Percentiles rank a stretch among this genome's conserved stretches.
Conservation (phyloP, 2,888 invertebrate genomes). For the Rhorus exstirpatorius region DNA sequence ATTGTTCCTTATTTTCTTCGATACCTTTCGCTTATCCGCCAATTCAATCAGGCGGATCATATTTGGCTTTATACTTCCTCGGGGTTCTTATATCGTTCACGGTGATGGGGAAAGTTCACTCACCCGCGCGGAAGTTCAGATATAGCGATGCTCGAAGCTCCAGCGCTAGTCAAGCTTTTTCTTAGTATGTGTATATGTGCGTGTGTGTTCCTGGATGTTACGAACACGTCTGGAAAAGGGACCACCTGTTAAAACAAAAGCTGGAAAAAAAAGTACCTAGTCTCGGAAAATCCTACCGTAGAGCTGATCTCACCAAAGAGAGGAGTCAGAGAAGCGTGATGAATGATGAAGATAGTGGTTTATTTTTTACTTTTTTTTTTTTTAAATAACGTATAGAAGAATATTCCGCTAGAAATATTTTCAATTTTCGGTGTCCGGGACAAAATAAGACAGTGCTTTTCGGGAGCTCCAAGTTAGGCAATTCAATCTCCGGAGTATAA, state of each 20-base stretch:
- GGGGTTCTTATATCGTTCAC: slow-evolving; percentile 42
- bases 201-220: slow-evolving; percentile 6
- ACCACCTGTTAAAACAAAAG: slow-evolving; percentile 53
- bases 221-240: slow-evolving; percentile 17
- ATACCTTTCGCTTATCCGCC: not conserved
- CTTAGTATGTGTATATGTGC: slow-evolving; percentile 3
- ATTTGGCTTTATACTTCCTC: slow-evolving; percentile 39
- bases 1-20: slow-evolving; percentile 14
- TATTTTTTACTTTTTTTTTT: not conserved
- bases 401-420: not conserved
- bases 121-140: slow-evolving; percentile 13
- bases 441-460: not conserved
- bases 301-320: slow-evolving; percentile 20
- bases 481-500: not conserved
- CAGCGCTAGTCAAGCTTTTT: not conserved
- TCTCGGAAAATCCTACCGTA: slow-evolving; percentile 10
- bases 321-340: not conserved
- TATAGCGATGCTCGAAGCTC: slow-evolving; percentile 1
- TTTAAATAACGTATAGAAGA: not conserved
- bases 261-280: not conserved
- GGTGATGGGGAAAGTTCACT: slow-evolving; percentile 43
- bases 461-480: not conserved
- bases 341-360: slow-evolving; percentile 40
- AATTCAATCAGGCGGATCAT: slow-evolving; percentile 25
- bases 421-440: not conserved